Evolutionary conservation across 2,113 vertebrate genomes (phyloP), one percentile per base, ranked within the genome.

Genomic region (Perca fluviatilis): DNA sequence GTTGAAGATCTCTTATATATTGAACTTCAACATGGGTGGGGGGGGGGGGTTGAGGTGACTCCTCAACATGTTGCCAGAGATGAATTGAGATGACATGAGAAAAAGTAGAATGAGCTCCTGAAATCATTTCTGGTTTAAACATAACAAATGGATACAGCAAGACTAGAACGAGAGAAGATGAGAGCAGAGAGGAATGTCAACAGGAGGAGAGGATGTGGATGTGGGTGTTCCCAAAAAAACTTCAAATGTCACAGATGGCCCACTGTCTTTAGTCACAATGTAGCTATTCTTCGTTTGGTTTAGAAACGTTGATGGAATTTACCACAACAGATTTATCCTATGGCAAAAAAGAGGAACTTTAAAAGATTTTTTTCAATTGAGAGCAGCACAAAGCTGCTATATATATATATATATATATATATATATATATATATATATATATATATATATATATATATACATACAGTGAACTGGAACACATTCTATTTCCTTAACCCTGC

Each of bases 171-270:
- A 73, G 74, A 58, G 19, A 51, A 63, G 15, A 68, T 19, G 30
- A 47, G 19, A 27, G 36, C 10, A 2, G 54, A 60, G 64, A 33
- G 30, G 30, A 33, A 6, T 61, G 60, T 71, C 23, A 61, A 40
- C 13, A 58, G 57, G 57, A 79, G 15, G 14, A 73, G 66, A 62
- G 64, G 79, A 36, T 57, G 66, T 80, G 2, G 50, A 57, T 54
- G 69, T 85, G 75, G 51, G 23, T 30, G 75, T 56, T 64, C 51
- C 33, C 50, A 57, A 19, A 73, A 73, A 21, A 64, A 25, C 56
- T 85, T 23, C 49, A 77, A 66, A 80, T 77, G 77, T 79, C 78
- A 79, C 65, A 77, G 18, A 80, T 54, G 73, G 56, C 57, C 40
- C 36, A 30, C 53, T 62, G 79, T 46, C 57, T 63, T 2, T 19